phyloP scores from a whole-genome alignment of 2,113 vertebrate species.

The Scalopus aquaticus region DNA sequence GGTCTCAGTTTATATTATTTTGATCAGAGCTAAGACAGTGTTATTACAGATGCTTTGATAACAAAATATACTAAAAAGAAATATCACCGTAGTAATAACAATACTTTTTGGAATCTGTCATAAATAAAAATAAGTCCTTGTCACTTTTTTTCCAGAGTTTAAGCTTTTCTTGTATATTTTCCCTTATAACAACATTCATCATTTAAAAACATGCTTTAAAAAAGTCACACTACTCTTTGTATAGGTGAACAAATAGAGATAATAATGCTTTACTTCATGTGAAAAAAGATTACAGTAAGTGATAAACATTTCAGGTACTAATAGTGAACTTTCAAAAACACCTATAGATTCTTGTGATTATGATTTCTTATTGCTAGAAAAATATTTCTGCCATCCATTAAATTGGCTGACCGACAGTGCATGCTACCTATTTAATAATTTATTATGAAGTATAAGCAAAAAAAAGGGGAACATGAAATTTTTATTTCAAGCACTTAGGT shows the following conservation, averaged over 20 bases:
- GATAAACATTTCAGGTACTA: not conserved
- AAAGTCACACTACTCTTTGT: not conserved
- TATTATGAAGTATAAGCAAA: not conserved
- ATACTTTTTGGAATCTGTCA: not conserved
- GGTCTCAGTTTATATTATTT: conserved; percentile 39
- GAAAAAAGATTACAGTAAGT: not conserved
- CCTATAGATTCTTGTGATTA: not conserved
- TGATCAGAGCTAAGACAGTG: not conserved
- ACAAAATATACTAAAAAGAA: not conserved
- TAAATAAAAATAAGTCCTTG: conserved; percentile 10
- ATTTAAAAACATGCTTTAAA: not conserved
- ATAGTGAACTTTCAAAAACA: not conserved
- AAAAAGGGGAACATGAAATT: not conserved
- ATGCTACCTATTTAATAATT: not conserved
- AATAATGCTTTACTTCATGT: not conserved
- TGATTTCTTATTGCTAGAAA: not conserved
- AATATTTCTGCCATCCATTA: not conserved
- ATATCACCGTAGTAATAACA: not conserved
- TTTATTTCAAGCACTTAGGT: not conserved
- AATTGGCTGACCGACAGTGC: not conserved
- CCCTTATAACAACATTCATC: not conserved
- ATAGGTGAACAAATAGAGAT: not conserved
- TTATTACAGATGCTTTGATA: not conserved
- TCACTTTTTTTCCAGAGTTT: not conserved
- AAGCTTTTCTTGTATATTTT: not conserved